phyloP scores from a whole-genome alignment of 2,888 invertebrate genomes.

The Pelosia muscerda region DNA sequence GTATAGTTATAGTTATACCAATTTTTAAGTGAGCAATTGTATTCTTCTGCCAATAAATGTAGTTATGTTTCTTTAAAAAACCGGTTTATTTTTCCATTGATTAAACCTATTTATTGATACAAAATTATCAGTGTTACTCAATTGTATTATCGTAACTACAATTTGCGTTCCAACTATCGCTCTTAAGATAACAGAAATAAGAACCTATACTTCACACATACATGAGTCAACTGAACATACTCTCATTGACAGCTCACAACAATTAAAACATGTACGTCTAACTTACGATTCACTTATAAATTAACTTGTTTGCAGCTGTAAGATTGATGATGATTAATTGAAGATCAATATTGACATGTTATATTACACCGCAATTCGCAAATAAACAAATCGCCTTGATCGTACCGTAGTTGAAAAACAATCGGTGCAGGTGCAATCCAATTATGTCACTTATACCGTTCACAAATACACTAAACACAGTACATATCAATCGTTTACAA shows the following conservation, averaged over 20 bases:
- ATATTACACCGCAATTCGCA: conserved; percentile 34
- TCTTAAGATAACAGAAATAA: conserved; percentile 48
- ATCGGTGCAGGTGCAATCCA: conserved; percentile 70
- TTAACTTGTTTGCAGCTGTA: conserved; percentile 26
- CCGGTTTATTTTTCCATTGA: conserved; percentile 52
- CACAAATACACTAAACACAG: conserved; percentile 59
- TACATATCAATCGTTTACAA: conserved; percentile 61
- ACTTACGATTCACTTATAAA: conserved; percentile 37
- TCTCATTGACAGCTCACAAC: conserved; percentile 55
- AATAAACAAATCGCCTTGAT: conserved; percentile 69
- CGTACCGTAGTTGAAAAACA: conserved; percentile 57
- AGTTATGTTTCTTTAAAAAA: conserved; percentile 22
- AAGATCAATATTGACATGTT: conserved; percentile 23
- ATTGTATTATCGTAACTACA: conserved; percentile 48
- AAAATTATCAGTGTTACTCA: conserved; percentile 53
- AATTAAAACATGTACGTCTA: conserved; percentile 42
- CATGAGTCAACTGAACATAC: conserved; percentile 37
- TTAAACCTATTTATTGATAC: conserved; percentile 56
- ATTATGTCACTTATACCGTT: conserved; percentile 57
- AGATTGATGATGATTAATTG: conserved; percentile 17
- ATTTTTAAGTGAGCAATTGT: conserved; percentile 12
- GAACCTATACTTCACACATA: conserved; percentile 26
- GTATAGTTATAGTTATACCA: not conserved
- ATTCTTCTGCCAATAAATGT: not conserved
- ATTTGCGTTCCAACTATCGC: conserved; percentile 36